Base-by-base conservation (phyloP, 2,888 invertebrate species). In the Sylvicola cinctus region DNA sequence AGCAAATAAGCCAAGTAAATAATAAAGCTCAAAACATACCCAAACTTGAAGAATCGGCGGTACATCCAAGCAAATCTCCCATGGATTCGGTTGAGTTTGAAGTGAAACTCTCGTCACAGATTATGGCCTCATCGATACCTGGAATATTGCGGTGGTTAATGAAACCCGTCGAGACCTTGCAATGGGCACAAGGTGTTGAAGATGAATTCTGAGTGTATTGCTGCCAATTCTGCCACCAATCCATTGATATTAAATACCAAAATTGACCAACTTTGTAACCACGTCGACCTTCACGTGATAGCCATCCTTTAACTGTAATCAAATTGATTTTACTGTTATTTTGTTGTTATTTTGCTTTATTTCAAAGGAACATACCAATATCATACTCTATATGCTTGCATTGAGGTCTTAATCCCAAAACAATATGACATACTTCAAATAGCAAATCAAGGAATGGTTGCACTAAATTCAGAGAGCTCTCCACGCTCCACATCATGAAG, bases 211-310 rank as follows among this genome's bases (percentile, higher is more conserved):
- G 62, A n/a, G 77, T 70, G 58, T 83, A 75, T 28, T 68, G 67
- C 35, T 65, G 58, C 90, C 88, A 90, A 11, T 61, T 60, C 39
- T 68, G 68, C 87, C 87, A 90, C 90, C 90, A 90, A 44, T 78
- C 76, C 31, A 74, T 71, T 2, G 75, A 68, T 38, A 88, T 69
- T 40, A 90, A 66, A 63, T 85, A 88, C 85, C 87, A 88, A 58
- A 83, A 78, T 58, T 87, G 84, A 0, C 84, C 85, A 35, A 78
- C 71, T 31, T 70, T 61, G 49, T 77, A 73, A 0, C 83, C 80
- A 31, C 80, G 67, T 31, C 68, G 62, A 43, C 74, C 73, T 50
- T 81, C 83, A 29, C 88, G 66, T 3, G 73, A 67, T 40, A 87
- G 51, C 88, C 88, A 90, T 2, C 80, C 77, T 40, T 73, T 67